phyloP scores from a whole-genome alignment of 2,797 vertebrate species.

The Vultur gryphus region DNA sequence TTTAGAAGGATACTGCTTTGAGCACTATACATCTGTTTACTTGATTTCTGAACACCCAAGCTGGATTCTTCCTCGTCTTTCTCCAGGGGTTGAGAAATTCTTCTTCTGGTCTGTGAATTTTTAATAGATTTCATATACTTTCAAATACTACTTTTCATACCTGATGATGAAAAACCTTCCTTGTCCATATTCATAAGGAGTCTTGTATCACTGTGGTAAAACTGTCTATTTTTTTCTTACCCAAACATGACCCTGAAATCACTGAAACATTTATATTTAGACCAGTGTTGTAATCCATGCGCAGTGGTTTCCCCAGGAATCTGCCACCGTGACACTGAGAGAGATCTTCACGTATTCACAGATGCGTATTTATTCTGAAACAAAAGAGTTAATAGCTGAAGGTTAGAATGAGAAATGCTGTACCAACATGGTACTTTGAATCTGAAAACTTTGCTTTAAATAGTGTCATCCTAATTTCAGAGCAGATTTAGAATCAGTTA shows the following conservation, averaged over 20 bases:
- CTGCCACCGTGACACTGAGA: not conserved
- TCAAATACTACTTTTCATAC: not conserved
- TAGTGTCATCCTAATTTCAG: not conserved
- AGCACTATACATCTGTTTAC: not conserved
- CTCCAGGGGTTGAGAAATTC: not conserved
- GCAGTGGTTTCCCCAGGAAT: not conserved
- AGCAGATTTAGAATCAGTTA: conserved; percentile 16
- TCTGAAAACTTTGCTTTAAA: not conserved
- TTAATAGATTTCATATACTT: not conserved
- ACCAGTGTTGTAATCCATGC: not conserved
- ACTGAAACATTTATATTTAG: conserved; percentile 4
- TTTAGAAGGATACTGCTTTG: not conserved
- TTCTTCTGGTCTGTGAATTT: not conserved
- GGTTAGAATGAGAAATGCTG: not conserved
- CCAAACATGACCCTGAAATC: not conserved
- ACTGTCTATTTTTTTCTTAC: not conserved
- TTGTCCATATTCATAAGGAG: not conserved
- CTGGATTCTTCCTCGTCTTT: not conserved
- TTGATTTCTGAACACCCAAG: not conserved
- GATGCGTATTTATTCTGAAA: not conserved
- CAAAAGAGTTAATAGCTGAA: not conserved
- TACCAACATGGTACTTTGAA: not conserved
- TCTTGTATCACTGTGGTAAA: not conserved
- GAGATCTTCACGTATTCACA: not conserved
- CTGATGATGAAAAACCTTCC: not conserved